Percentiles rank a stretch among this genome's conserved stretches.
Evolutionary conservation across 2,113 vertebrate genomes (phyloP).

Genomic region (Benitochromis conjunctus): DNA sequence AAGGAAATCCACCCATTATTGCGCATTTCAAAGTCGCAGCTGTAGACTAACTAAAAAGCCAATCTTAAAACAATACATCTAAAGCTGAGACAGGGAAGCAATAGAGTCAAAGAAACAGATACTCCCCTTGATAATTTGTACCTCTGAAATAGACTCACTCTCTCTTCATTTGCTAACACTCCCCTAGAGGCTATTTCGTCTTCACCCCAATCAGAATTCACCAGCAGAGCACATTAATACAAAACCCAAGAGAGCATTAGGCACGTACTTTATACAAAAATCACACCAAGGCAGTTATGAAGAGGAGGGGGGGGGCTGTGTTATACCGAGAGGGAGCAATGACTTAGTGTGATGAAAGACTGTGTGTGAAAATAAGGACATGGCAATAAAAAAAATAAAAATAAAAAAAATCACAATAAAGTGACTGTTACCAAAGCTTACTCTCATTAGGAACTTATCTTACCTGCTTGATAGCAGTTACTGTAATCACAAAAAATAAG

Average conservation of each 20-base stretch:
- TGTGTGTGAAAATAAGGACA: not conserved
- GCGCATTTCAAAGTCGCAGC: slow-evolving; percentile 48
- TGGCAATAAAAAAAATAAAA: not conserved
- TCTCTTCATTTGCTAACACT: slow-evolving; percentile 15
- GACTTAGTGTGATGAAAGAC: not conserved
- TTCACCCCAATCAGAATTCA: slow-evolving; percentile 40
- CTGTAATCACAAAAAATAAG: slow-evolving; percentile 96
- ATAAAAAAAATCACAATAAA: not conserved
- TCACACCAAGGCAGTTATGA: slow-evolving; percentile 15
- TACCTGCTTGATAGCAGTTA: slow-evolving; percentile 98
- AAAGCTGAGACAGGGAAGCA: slow-evolving; percentile 21
- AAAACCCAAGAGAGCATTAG: slow-evolving; percentile 37
- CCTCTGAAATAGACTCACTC: slow-evolving; percentile 31
- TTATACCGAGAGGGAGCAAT: not conserved
- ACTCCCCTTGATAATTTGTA: slow-evolving; percentile 32
- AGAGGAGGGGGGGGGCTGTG: not conserved
- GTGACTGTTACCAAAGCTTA: not conserved
- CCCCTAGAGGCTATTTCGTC: slow-evolving; percentile 29
- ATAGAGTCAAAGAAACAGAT: slow-evolving; percentile 6
- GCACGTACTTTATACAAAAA: slow-evolving; percentile 34
- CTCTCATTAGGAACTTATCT: not conserved
- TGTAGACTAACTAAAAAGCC: slow-evolving; percentile 29
- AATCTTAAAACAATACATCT: slow-evolving; percentile 57
- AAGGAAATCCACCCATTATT: slow-evolving; percentile 61
- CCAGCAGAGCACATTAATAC: slow-evolving; percentile 34